A percentile compares a stretch with the other conserved stretches of the same genome.
Evolutionary conservation across 2,797 vertebrate species (phyloP).

Genomic region (Hippopotamyrus pictus): DNA sequence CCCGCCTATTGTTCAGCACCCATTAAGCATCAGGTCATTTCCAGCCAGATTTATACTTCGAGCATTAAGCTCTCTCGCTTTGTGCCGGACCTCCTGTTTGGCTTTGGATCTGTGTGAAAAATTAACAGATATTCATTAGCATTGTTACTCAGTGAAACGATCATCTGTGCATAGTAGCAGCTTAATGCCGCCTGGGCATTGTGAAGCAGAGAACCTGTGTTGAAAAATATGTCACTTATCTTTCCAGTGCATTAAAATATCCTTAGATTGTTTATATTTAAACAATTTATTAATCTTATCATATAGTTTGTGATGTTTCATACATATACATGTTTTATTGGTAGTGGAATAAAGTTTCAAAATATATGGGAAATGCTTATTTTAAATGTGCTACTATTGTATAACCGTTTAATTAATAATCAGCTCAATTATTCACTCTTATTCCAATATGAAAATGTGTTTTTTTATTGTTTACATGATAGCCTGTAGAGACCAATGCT

Average conservation of each 20-base stretch:
- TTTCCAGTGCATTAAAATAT: not conserved
- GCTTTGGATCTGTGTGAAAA: constrained; percentile 5
- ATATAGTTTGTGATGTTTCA: not conserved
- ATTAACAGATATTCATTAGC: constrained; percentile 15
- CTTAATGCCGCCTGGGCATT: not conserved
- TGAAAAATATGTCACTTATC: not conserved
- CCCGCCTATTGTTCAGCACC: not conserved
- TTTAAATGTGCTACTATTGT: not conserved
- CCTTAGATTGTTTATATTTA: not conserved
- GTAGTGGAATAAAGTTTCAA: not conserved
- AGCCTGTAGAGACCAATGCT: not conserved
- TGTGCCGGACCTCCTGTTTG: not conserved
- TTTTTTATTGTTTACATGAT: not conserved
- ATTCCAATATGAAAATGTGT: not conserved
- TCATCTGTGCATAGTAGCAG: not conserved
- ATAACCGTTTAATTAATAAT: not conserved
- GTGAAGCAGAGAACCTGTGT: not conserved
- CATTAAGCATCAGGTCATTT: not conserved
- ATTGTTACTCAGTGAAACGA: constrained; percentile 26
- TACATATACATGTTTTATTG: not conserved
- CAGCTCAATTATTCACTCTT: not conserved
- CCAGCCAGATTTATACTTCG: not conserved
- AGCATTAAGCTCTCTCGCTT: not conserved
- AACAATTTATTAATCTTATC: not conserved
- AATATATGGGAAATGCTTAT: not conserved